A percentile compares a stretch with the other conserved stretches of the same genome.
phyloP scores from a whole-genome alignment of 1,140 invertebrate genomes.

The Drosophila punjabiensis region DNA sequence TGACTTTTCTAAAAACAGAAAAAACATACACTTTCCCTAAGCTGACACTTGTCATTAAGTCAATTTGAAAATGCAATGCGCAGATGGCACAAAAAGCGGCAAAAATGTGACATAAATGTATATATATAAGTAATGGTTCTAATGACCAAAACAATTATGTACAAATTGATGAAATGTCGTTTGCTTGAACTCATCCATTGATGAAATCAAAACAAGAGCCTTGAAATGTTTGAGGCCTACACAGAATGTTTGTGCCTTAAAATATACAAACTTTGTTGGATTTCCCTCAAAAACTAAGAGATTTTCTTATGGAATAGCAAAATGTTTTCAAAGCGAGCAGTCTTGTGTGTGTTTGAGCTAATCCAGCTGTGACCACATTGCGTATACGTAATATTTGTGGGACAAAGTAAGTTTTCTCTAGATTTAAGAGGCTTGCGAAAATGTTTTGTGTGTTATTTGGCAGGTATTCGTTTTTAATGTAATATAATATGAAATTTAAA shows the following conservation, averaged over 20 bases:
- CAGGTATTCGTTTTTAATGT: neutral
- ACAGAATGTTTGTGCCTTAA: neutral
- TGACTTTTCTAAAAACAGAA: conserved; percentile 45
- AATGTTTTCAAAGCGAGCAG: conserved; percentile 7
- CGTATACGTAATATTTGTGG: conserved; percentile 49
- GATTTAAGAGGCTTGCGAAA: neutral
- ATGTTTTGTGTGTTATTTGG: neutral
- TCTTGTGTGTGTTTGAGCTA: neutral
- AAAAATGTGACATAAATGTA: conserved; percentile 23
- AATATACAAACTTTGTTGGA: neutral
- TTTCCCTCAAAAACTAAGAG: conserved; percentile 1
- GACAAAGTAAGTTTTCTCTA: neutral
- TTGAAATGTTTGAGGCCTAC: neutral
- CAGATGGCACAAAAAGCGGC: conserved; percentile 48
- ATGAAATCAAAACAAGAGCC: conserved; percentile 19
- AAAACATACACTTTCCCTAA: conserved; percentile 36
- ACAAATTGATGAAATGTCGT: conserved; percentile 16
- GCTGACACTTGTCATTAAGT: conserved; percentile 79
- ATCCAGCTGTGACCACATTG: conserved; percentile 24
- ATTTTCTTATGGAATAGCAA: conserved; percentile 9
- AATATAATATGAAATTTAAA: neutral
- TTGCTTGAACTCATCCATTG: conserved; percentile 17
- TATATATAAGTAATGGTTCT: conserved; percentile 19
- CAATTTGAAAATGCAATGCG: conserved; percentile 69
- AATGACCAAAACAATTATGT: conserved; percentile 64